Percentiles rank a stretch among this genome's conserved stretches.
Conservation (phyloP, 2,113 vertebrate genomes). For the Globicephala melas region DNA sequence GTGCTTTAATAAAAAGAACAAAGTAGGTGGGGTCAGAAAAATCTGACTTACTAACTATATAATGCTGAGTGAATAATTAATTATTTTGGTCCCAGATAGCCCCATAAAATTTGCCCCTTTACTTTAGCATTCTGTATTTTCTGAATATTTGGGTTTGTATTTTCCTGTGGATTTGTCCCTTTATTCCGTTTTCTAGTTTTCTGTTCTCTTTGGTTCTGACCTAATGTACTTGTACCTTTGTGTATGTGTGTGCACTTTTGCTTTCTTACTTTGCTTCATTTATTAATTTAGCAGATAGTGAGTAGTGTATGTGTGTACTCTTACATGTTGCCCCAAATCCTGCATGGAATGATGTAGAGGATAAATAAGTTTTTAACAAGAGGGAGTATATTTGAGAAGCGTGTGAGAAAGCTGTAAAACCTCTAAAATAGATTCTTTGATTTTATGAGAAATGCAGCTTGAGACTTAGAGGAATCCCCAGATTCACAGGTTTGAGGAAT, state of each 20-base stretch:
- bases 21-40: neutral
- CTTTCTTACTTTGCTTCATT: neutral
- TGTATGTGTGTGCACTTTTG: neutral
- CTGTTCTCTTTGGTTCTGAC: neutral
- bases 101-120: neutral
- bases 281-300: neutral
- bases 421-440: neutral
- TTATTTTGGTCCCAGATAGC: neutral
- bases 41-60: neutral
- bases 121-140: neutral
- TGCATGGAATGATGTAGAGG: neutral
- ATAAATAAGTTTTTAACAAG: constrained; percentile 17
- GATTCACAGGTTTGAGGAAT: neutral
- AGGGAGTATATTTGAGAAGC: neutral
- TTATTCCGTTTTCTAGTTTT: neutral
- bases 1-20: neutral
- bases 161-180: neutral
- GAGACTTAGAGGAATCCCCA: neutral
- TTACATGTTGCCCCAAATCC: neutral
- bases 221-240: neutral
- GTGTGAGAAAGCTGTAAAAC: neutral
- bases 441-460: neutral
- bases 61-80: neutral
- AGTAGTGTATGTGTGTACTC: neutral
- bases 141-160: neutral